Percentiles rank a stretch among this genome's conserved stretches.
Conservation (phyloP, 2,888 invertebrate genomes). For the Axea sp. region DNA sequence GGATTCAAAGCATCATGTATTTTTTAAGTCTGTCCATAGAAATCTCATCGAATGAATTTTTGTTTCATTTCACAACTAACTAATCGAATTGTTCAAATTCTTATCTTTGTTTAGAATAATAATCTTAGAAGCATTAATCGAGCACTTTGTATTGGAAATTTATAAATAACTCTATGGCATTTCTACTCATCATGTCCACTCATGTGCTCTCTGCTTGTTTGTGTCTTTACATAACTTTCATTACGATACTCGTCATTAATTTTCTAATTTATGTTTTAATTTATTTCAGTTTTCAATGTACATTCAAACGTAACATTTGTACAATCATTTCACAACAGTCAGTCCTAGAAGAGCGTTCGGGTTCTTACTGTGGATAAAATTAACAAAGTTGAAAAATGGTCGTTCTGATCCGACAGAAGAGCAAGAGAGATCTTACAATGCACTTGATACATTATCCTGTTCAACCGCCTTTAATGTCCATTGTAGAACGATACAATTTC, state of each 20-base stretch:
- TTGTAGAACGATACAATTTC: too few relatives aligned
- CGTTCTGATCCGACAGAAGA: too few relatives aligned
- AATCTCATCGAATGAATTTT: background rate
- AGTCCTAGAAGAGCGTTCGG: too few relatives aligned
- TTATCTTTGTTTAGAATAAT: background rate
- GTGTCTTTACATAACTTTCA: conserved; percentile 38
- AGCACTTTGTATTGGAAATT: conserved; percentile 17
- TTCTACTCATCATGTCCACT: conserved; percentile 15
- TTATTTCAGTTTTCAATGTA: conserved; percentile 48
- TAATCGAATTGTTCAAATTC: conserved; percentile 12
- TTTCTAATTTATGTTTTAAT: conserved; percentile 8
- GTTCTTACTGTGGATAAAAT: too few relatives aligned
- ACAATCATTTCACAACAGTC: too few relatives aligned
- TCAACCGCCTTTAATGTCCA: too few relatives aligned
- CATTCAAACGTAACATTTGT: conserved; percentile 57
- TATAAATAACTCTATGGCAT: conserved; percentile 1
- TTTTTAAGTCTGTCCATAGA: background rate
- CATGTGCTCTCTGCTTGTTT: conserved; percentile 34
- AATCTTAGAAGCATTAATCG: conserved; percentile 19
- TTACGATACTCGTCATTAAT: conserved; percentile 20
- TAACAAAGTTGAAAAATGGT: too few relatives aligned
- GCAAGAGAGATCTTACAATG: too few relatives aligned
- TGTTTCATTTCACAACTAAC: conserved; percentile 5
- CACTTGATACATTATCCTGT: too few relatives aligned
- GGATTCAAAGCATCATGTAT: too few relatives aligned